Evolutionary conservation across 2,888 invertebrate species (phyloP).

Genomic region (Cacoxenus indagator): DNA sequence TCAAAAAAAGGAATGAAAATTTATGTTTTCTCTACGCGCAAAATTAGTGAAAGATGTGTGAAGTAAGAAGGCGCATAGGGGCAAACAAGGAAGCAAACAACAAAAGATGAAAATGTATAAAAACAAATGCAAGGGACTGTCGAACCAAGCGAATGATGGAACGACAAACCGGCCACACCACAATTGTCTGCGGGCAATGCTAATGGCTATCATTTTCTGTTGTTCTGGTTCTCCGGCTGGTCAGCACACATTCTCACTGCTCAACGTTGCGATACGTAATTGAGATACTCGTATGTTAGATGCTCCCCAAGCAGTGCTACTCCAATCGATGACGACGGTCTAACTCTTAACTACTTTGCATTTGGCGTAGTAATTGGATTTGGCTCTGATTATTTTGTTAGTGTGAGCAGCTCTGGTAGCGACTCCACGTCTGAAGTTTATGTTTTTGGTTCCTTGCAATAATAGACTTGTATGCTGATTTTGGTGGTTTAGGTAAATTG

Average conservation of each 20-base stretch:
- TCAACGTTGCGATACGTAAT: background rate
- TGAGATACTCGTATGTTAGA: no score
- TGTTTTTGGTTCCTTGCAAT: no score
- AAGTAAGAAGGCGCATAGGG: background rate
- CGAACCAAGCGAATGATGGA: background rate
- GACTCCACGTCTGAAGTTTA: no score
- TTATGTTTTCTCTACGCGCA: conserved; percentile 27
- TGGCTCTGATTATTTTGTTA: conserved; percentile 57
- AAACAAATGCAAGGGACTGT: background rate
- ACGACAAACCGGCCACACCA: background rate
- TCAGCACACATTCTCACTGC: background rate
- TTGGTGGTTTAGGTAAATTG: no score
- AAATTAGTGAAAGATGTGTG: conserved; percentile 19
- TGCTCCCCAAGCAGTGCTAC: no score
- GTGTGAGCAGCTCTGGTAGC: conserved; percentile 29
- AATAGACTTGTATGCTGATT: no score
- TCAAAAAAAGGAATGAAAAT: conserved; percentile 18
- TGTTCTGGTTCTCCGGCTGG: background rate
- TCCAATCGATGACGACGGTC: no score
- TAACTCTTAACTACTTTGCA: no score
- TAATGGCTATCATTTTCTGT: background rate
- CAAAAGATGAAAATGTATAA: background rate
- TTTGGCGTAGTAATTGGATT: conserved; percentile 50
- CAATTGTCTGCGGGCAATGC: background rate
- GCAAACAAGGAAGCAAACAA: background rate